phyloP scores from a whole-genome alignment of 2,888 invertebrate genomes.

The Philereme transversata region DNA sequence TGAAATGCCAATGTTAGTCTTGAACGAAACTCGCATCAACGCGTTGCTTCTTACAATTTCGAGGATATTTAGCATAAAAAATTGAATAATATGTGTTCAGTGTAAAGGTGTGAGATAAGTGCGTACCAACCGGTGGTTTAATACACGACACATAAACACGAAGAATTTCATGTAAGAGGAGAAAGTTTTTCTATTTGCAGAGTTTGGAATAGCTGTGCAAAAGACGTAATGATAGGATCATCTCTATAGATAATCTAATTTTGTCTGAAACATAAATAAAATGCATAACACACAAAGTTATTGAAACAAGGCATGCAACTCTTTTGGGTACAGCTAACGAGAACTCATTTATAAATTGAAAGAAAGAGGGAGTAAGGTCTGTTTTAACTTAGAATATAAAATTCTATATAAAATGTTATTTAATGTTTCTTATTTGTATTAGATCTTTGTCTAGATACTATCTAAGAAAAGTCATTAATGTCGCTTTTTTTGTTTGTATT shows the following conservation, averaged over 20 bases:
- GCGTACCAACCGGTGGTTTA: slow-evolving; percentile 56
- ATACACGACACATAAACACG: slow-evolving; percentile 50
- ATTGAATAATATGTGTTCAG: slow-evolving; percentile 51
- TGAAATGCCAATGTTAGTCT: slow-evolving; percentile 76
- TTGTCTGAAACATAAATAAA: slow-evolving; percentile 2
- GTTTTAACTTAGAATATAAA: too few relatives aligned
- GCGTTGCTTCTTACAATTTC: slow-evolving; percentile 18
- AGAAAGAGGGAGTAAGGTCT: background rate
- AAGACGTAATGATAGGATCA: slow-evolving; percentile 23
- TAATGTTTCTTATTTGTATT: too few relatives aligned
- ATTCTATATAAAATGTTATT: too few relatives aligned
- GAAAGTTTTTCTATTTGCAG: slow-evolving; percentile 44
- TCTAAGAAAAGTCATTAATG: too few relatives aligned
- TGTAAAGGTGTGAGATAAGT: slow-evolving; percentile 59
- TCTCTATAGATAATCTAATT: slow-evolving; percentile 18
- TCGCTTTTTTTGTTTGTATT: too few relatives aligned
- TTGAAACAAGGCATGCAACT: background rate
- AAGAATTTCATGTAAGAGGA: slow-evolving; percentile 51
- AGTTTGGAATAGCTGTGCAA: slow-evolving; percentile 29
- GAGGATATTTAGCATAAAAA: slow-evolving; percentile 35
- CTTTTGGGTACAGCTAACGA: background rate
- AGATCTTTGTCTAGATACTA: too few relatives aligned
- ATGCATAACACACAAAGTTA: background rate
- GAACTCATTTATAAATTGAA: background rate
- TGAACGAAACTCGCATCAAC: slow-evolving; percentile 54